These are phyloP conservation scores for Bubo scandiacus DNA, from an alignment of 2,113 vertebrate species.

Conservation along the genomic window DNA sequence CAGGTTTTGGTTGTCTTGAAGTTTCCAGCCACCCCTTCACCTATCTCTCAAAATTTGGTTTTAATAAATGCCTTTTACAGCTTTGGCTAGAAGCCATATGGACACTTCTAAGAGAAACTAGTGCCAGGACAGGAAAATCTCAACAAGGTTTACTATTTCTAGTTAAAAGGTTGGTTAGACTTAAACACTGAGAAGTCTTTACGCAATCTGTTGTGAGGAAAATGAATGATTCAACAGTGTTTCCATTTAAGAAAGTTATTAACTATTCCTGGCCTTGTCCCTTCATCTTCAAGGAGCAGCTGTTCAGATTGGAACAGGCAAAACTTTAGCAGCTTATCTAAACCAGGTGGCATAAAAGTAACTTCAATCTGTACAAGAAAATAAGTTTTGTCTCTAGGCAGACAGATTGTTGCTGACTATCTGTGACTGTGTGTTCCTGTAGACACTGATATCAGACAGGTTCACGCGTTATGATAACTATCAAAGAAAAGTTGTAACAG, in stretches of 20 bases:
- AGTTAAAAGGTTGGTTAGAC: conserved; percentile 3
- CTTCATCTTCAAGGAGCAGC: conserved; percentile 30
- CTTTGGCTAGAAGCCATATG: background rate
- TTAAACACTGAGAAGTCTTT: background rate
- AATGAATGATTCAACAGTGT: background rate
- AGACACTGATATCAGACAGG: background rate
- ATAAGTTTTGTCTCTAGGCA: conserved; percentile 12
- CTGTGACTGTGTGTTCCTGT: background rate
- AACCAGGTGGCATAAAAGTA: conserved; percentile 43
- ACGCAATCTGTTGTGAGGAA: background rate
- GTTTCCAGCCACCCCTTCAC: background rate
- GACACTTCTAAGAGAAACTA: background rate
- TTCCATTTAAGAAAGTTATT: conserved; percentile 38
- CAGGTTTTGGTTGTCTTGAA: background rate
- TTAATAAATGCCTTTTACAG: background rate
- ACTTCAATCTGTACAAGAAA: background rate
- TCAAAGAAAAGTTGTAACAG: background rate
- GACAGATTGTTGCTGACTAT: background rate
- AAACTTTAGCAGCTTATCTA: conserved; percentile 20
- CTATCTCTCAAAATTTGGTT: background rate
- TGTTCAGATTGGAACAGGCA: background rate
- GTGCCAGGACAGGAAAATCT: background rate
- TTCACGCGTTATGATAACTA: background rate
- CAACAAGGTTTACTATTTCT: background rate
- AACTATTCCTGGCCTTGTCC: conserved; percentile 25